These are phyloP conservation scores for Morbakka virulenta DNA, from an alignment of 30 jellyfish, hydroid and myxozoan species.

Conservation along the genomic window DNA sequence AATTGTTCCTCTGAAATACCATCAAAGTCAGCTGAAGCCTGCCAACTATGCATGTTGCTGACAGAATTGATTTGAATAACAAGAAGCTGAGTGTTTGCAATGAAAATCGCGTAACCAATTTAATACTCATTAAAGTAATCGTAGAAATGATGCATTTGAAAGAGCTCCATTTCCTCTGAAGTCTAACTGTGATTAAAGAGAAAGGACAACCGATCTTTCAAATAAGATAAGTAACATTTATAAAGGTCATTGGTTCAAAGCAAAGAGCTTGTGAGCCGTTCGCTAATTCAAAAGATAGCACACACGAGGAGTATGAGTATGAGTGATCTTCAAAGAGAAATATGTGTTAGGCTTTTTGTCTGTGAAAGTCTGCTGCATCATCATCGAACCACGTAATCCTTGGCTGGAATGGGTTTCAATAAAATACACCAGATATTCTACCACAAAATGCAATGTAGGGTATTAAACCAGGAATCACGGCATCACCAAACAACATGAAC, in stretches of 20 bases:
- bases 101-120: constrained; percentile 34
- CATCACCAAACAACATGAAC: constrained; percentile 47
- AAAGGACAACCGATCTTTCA: constrained; percentile 48
- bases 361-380: constrained; percentile 7
- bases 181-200: constrained; percentile 38
- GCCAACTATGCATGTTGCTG: constrained; percentile 47
- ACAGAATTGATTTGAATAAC: constrained; percentile 40
- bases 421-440: constrained; percentile 14
- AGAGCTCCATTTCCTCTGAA: constrained; percentile 24
- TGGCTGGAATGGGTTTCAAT: constrained; percentile 22
- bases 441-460: constrained; percentile 37
- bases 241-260: constrained; percentile 4
- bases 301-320: constrained; percentile 33
- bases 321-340: constrained; percentile 33
- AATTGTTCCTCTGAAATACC: constrained; percentile 20
- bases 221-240: constrained; percentile 5
- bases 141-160: constrained; percentile 28
- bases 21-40: constrained; percentile 29
- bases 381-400: constrained; percentile 21
- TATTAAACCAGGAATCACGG: constrained; percentile 34
- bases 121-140: constrained; percentile 40
- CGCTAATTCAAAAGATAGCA: constrained; percentile 6
- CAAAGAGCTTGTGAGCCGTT: constrained; percentile 17
- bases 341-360: constrained; percentile 39
- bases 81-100: constrained; percentile 45